A percentile compares a stretch with the other conserved stretches of the same genome.
These are phyloP conservation scores for Climacteris rufus DNA, from an alignment of 2,113 vertebrate genomes.

Conservation along the genomic window DNA sequence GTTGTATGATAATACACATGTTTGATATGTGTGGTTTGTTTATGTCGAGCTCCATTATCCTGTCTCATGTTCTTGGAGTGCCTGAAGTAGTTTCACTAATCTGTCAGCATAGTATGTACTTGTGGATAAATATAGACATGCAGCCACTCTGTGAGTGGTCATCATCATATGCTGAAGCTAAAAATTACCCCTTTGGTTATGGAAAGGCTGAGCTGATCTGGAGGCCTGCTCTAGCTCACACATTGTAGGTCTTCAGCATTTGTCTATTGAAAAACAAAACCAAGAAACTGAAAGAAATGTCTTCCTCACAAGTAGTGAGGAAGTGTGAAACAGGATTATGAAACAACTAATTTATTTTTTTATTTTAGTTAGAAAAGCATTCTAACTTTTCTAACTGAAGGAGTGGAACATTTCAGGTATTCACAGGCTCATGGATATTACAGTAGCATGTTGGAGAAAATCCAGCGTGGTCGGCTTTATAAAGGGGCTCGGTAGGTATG, in stretches of 20 bases:
- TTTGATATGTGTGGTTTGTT: slow-evolving; percentile 59
- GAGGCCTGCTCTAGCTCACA: slow-evolving; percentile 67
- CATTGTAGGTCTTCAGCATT: slow-evolving; percentile 58
- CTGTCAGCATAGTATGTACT: slow-evolving; percentile 88
- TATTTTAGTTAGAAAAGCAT: slow-evolving; percentile 52
- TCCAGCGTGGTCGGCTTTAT: slow-evolving; percentile 92
- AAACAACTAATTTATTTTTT: slow-evolving; percentile 17
- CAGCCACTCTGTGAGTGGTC: slow-evolving; percentile 80
- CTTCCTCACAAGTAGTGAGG: background rate
- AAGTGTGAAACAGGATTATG: slow-evolving; percentile 44
- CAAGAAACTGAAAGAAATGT: background rate
- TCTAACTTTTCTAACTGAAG: slow-evolving; percentile 34
- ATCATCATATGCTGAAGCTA: slow-evolving; percentile 84
- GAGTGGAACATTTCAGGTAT: slow-evolving; percentile 38
- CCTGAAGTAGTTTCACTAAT: slow-evolving; percentile 79
- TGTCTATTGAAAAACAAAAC: slow-evolving; percentile 17
- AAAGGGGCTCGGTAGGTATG: slow-evolving; percentile 92
- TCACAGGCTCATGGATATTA: slow-evolving; percentile 83
- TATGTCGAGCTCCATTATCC: slow-evolving; percentile 58
- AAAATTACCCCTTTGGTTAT: slow-evolving; percentile 89
- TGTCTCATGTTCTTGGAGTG: slow-evolving; percentile 78
- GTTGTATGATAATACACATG: background rate
- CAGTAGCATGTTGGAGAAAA: slow-evolving; percentile 89
- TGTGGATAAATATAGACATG: slow-evolving; percentile 92
- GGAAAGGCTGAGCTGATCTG: slow-evolving; percentile 74